Conservation (phyloP, 2,113 vertebrate genomes). For the Gymnogyps californianus region DNA sequence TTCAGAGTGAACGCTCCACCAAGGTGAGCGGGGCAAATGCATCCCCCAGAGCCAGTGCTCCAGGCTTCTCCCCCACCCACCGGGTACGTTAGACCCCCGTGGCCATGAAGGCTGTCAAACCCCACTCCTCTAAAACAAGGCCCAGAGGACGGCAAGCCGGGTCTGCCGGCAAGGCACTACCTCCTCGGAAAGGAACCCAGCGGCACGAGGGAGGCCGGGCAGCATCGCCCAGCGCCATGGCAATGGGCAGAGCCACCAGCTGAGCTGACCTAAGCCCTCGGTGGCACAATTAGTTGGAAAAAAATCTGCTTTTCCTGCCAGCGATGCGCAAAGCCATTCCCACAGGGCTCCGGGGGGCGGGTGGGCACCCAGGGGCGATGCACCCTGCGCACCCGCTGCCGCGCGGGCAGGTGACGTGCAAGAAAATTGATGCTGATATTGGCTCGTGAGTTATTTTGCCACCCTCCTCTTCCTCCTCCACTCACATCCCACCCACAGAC, state of each 20-base stretch:
- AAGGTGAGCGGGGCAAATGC: accelerated
- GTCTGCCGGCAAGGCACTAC: accelerated
- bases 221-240: not conserved
- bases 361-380: accelerated
- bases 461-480: accelerated
- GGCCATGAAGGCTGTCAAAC: not conserved
- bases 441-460: accelerated
- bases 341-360: accelerated
- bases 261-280: accelerated
- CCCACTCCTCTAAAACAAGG: not conserved
- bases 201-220: accelerated
- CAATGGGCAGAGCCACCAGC: not conserved
- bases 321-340: accelerated
- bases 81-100: accelerated
- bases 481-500: not conserved
- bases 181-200: not conserved
- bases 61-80: not conserved
- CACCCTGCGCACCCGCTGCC: accelerated
- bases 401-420: accelerated
- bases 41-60: not conserved
- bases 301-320: not conserved
- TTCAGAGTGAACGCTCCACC: not conserved
- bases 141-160: not conserved
- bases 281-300: not conserved
- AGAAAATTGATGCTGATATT: accelerated